Conservation (phyloP, 2,888 invertebrate genomes). For the Zele albiditarsus region DNA sequence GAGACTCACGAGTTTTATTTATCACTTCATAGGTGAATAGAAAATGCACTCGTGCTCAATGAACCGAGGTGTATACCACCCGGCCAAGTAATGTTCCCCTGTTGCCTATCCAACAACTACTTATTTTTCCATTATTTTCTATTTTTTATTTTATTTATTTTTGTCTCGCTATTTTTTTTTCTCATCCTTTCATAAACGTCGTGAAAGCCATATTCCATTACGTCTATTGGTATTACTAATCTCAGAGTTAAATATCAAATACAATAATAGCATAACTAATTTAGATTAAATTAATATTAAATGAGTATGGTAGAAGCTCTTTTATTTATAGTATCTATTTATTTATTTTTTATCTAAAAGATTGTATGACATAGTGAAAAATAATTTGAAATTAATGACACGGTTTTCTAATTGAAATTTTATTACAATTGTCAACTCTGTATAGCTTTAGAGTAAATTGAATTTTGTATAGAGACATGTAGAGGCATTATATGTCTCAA, state of each 20-base stretch:
- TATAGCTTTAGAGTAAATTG: neutral
- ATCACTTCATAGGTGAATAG: constrained; percentile 30
- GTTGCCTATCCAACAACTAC: neutral
- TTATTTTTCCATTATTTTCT: neutral
- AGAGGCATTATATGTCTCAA: neutral
- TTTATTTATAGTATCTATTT: no score
- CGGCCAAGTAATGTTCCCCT: constrained; percentile 3
- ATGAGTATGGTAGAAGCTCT: no score
- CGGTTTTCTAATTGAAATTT: constrained; percentile 28
- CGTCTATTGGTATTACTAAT: no score
- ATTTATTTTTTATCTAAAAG: neutral
- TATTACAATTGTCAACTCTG: constrained; percentile 27
- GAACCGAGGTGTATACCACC: constrained; percentile 24
- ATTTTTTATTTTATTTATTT: neutral
- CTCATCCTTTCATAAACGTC: neutral
- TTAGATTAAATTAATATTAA: neutral
- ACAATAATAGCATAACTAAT: neutral
- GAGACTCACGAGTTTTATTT: constrained; percentile 29
- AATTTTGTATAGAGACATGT: neutral
- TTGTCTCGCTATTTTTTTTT: neutral
- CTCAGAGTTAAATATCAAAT: neutral
- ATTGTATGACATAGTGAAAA: neutral
- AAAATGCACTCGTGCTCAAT: constrained; percentile 39
- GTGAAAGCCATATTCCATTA: neutral
- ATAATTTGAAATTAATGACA: constrained; percentile 11